Conservation (phyloP, 1,140 invertebrate genomes). For the Hestina assimilis region DNA sequence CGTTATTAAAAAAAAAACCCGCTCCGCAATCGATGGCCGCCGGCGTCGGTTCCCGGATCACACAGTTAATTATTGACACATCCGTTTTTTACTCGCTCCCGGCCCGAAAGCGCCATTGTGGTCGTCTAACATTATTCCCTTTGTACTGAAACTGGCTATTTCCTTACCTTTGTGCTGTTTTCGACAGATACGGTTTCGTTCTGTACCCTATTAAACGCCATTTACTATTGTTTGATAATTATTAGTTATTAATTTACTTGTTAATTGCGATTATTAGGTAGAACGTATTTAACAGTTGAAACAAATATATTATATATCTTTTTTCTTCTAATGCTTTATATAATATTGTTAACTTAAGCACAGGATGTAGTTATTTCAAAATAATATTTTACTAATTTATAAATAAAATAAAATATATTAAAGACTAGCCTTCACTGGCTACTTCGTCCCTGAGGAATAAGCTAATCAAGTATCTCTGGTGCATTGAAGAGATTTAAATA, state of each 20-base stretch:
- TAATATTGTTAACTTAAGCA: too few species aligned
- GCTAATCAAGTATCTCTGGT: too few species aligned
- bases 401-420: too few species aligned
- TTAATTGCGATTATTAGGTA: background rate
- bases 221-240: slow-evolving; percentile 51
- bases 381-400: too few species aligned
- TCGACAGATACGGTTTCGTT: slow-evolving; percentile 38
- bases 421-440: too few species aligned
- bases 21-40: slow-evolving; percentile 57
- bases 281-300: too few species aligned
- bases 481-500: too few species aligned
- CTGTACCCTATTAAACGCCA: slow-evolving; percentile 18
- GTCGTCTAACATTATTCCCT: slow-evolving; percentile 56
- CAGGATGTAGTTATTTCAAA: too few species aligned
- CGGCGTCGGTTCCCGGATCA: slow-evolving; percentile 59
- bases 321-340: too few species aligned
- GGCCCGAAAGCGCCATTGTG: slow-evolving; percentile 49
- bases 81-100: slow-evolving; percentile 62
- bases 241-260: slow-evolving; percentile 60
- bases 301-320: too few species aligned
- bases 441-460: too few species aligned
- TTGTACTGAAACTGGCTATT: slow-evolving; percentile 66
- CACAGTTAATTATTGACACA: slow-evolving; percentile 76
- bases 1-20: slow-evolving; percentile 57
- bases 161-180: slow-evolving; percentile 62